Base-by-base conservation (phyloP, 35 echinoderm and acorn worm genomes). In the Heliocidaris tuberculata region DNA sequence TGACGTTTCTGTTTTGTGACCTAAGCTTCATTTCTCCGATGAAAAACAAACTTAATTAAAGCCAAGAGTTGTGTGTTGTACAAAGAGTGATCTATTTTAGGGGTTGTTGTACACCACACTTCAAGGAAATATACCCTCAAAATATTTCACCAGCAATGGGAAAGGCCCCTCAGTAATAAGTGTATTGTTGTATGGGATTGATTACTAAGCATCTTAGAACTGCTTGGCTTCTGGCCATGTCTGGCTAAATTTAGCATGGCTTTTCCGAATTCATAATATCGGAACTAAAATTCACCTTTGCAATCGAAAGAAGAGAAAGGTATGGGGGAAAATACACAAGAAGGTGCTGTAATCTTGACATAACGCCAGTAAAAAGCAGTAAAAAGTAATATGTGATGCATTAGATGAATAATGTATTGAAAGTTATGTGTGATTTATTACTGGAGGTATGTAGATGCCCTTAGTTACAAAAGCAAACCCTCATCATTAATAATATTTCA, bases 261-360 rank as follows among this genome's bases (percentile, higher is more conserved):
- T 78, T 78, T 78, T 78, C 65, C 65, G 65, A 78, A 78, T 78
- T 78, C 21, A n/a, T 78, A 24, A 78, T 24, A 78, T 78, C 65
- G 17, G 65, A 78, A 78, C 65, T 78, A 19, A 78, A 78, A n/a
- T 78, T 78, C 65, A 78, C 65, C 65, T 78, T 78, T 78, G 65
- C 65, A 78, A 24, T 78, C 65, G 27, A 78, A 78, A 78, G 65
- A 78, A 78, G 27, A 7, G 27, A 9, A 56, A 56, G 11, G 8
- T 10, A 2, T 7, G 21, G 27, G 21, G 21, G 65, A 78, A 7
- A 78, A 78, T 78, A n/a, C 21, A 19, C 52, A 11, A n/a, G 21
- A 21, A 78, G 65, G 17, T 78, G 21, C 65, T 78, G 19, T 5
- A 78, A 78, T 78, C 65, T 78, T 78, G 65, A n/a, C 65, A 6